Conservation (phyloP, 2,888 invertebrate genomes). For the Drosophila cognata region DNA sequence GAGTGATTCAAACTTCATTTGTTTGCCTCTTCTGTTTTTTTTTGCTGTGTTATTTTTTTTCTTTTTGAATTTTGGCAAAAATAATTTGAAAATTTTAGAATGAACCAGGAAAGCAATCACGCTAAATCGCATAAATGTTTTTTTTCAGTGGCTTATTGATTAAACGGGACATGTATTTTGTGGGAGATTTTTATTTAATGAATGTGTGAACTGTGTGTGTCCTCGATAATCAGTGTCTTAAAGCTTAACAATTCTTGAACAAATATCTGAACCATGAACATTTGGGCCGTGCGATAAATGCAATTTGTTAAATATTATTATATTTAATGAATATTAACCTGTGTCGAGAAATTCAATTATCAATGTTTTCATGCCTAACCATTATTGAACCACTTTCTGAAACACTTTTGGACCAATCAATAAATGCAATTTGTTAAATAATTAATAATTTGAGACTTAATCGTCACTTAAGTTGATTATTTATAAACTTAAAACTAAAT, state of each 20-base stretch:
- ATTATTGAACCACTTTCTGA: not conserved
- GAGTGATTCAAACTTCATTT: conserved; percentile 36
- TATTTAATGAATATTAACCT: not conserved
- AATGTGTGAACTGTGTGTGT: not conserved
- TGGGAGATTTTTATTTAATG: not conserved
- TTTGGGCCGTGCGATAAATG: not conserved
- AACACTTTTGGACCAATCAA: not conserved
- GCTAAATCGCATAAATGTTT: not conserved
- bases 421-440: not conserved
- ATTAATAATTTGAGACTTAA: not conserved
- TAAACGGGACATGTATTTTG: not conserved
- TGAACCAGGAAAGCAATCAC: not conserved
- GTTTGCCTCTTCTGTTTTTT: not conserved
- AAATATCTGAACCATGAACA: not conserved
- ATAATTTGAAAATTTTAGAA: not conserved
- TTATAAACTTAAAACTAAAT: not conserved
- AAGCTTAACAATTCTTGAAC: not conserved
- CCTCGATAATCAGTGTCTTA: too few relatives aligned
- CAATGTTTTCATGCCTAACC: not conserved
- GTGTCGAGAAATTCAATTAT: not conserved
- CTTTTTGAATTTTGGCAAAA: not conserved
- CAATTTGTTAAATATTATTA: not conserved
- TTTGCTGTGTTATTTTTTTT: not conserved
- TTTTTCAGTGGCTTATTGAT: not conserved
- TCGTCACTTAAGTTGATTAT: not conserved